Percentiles rank a stretch among this genome's conserved stretches.
These are phyloP conservation scores for Poeciliopsis turrubarensis DNA, from an alignment of 2,113 vertebrate species.

Conservation along the genomic window DNA sequence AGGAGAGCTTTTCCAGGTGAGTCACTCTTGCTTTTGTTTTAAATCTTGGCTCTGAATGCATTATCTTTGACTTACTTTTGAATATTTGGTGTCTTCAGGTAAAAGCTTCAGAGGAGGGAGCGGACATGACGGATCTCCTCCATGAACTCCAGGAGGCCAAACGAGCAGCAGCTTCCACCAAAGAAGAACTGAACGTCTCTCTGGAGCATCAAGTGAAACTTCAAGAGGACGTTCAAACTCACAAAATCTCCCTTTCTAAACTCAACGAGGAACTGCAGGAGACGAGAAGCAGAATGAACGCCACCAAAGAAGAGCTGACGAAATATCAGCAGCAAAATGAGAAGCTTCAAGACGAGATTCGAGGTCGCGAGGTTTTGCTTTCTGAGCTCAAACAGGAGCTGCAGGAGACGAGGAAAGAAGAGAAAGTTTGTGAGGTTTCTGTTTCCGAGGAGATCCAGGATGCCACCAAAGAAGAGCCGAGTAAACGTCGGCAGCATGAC, in stretches of 20 bases:
- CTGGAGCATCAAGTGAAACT: constrained; percentile 82
- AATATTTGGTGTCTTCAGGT: constrained; percentile 37
- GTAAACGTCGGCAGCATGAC: constrained; percentile 75
- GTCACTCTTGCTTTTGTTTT: constrained; percentile 31
- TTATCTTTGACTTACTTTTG: background rate
- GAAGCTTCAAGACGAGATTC: constrained; percentile 81
- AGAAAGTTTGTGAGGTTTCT: no score
- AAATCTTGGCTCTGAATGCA: background rate
- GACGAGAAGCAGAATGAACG: constrained; percentile 41
- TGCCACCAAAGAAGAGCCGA: constrained; percentile 84
- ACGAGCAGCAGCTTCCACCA: constrained; percentile 69
- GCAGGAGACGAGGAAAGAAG: constrained; percentile 68
- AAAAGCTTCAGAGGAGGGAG: constrained; percentile 47
- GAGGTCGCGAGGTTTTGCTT: constrained; percentile 41
- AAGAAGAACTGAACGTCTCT: constrained; percentile 83
- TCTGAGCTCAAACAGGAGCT: constrained; percentile 68
- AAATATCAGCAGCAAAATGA: constrained; percentile 79
- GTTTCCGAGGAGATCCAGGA: constrained; percentile 35
- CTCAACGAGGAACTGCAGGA: constrained; percentile 63
- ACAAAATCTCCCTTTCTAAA: background rate
- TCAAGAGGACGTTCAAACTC: constrained; percentile 48
- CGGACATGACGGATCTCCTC: constrained; percentile 60
- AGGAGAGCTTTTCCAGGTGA: constrained; percentile 83
- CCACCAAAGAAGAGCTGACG: constrained; percentile 83
- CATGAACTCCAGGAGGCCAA: constrained; percentile 76